Base-by-base conservation (phyloP, 2,113 vertebrate genomes). In the Gambusia affinis region DNA sequence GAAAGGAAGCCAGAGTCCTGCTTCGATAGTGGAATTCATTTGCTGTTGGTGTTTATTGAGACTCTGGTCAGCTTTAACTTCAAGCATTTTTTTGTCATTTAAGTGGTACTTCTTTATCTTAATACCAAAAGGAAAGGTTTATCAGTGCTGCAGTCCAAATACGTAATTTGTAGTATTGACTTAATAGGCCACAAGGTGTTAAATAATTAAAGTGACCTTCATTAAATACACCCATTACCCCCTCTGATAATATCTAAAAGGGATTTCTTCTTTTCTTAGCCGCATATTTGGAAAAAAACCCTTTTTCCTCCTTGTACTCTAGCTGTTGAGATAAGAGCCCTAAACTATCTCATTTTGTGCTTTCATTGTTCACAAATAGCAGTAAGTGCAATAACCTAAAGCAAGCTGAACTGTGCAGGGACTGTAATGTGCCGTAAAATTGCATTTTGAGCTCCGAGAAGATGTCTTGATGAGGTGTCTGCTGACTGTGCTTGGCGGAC, bases 381-480 rank as follows among this genome's bases (percentile, higher is more conserved):
- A 68, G 60, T 31, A 73, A 61, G 63, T 70, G 70, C 64, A 63
- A 19, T n/a, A 60, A 47, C 22, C 19, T 76, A 80, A 88, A 78
- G 57, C 54, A 71, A 76, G 28, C 28, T 70, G 67, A 35, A 67
- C 80, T 35, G 60, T 63, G 76, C 22, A 1, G 60, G 68, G 78
- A 70, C 80, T 82, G 86, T 79, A 87, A 88, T 65, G 24, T 79
- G 73, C 73, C 44, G 60, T 83, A 79, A 87, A 86, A 86, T 85
- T 72, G 47, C 61, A 65, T 74, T 86, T 80, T 66, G 69, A 84
- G 80, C 66, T 76, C 64, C 80, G 83, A 72, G 74, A 75, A 65
- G 65, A 42, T 2, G 70, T 31, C 61, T 70, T 83, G 81, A 87
- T 87, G 81, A 85, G 83, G 66, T 24, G 72, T 76, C 47, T 71